A percentile compares a stretch with the other conserved stretches of the same genome.
Conservation (phyloP, 2,888 invertebrate species). For the Athripsodes cinereus region DNA sequence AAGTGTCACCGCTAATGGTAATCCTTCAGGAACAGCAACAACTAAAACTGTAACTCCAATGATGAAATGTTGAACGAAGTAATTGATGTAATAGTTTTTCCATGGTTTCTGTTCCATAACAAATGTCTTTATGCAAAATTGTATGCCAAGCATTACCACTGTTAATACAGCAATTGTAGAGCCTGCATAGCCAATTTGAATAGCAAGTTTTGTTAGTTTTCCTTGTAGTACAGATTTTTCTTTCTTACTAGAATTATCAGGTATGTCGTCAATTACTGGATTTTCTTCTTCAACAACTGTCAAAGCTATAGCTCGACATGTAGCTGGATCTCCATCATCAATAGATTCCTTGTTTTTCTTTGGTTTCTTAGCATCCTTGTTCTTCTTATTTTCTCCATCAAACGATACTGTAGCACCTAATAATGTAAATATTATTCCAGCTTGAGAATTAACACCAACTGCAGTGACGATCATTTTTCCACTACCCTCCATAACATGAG, state of each 20-base stretch:
- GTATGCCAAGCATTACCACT: constrained; percentile 54
- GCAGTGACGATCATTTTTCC: constrained; percentile 60
- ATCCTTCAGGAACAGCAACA: constrained; percentile 57
- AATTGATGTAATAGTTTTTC: constrained; percentile 40
- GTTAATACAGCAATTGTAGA: constrained; percentile 57
- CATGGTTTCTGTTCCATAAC: constrained; percentile 40
- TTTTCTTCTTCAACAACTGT: constrained; percentile 20
- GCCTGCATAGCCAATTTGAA: constrained; percentile 63
- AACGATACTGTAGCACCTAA: constrained; percentile 48
- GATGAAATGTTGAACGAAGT: constrained; percentile 56
- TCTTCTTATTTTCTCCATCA: constrained; percentile 10
- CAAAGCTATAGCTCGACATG: constrained; percentile 49
- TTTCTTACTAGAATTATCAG: constrained; percentile 26
- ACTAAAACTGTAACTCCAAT: constrained; percentile 60
- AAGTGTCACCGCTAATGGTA: constrained; percentile 56
- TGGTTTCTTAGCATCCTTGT: constrained; percentile 34
- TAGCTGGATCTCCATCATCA: constrained; percentile 42
- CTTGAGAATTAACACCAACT: constrained; percentile 61
- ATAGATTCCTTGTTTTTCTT: constrained; percentile 27
- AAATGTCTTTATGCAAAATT: constrained; percentile 53
- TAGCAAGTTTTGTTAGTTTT: constrained; percentile 59
- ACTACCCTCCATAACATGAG: constrained; percentile 64
- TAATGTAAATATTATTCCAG: constrained; percentile 60
- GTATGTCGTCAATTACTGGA: constrained; percentile 16
- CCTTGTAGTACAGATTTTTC: constrained; percentile 54